Percentiles rank a stretch among this genome's conserved stretches.
Conservation (phyloP, 2,888 invertebrate genomes). For the Dinocampus coccinellae region DNA sequence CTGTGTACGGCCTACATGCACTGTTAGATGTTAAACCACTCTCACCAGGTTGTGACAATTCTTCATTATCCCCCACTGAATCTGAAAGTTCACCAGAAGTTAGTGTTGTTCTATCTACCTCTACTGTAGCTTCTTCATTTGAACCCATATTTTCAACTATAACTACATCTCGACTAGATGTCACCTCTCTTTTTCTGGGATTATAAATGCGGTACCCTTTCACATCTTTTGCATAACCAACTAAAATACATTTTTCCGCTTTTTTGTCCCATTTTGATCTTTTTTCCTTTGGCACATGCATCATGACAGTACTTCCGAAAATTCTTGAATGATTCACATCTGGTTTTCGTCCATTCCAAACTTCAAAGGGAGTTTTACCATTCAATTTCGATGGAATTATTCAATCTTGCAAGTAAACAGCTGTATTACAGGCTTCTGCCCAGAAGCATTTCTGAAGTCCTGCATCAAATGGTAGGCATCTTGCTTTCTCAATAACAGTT, state of each 20-base stretch:
- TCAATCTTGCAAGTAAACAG: constrained; percentile 52
- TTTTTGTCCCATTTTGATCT: neutral
- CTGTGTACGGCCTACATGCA: too few relatives aligned
- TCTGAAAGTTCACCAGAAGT: too few relatives aligned
- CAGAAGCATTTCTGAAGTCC: constrained; percentile 59
- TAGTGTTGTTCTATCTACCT: too few relatives aligned
- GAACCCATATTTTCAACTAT: too few relatives aligned
- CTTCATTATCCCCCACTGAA: too few relatives aligned
- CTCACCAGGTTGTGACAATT: too few relatives aligned
- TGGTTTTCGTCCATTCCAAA: constrained; percentile 31
- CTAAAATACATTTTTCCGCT: constrained; percentile 4
- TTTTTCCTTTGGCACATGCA: constrained; percentile 21
- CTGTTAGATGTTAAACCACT: too few relatives aligned
- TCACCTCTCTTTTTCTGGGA: neutral
- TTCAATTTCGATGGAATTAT: too few relatives aligned
- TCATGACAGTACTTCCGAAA: constrained; percentile 35
- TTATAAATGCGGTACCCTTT: neutral
- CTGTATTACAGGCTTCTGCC: constrained; percentile 53
- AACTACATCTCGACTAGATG: neutral
- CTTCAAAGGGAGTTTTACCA: constrained; percentile 38
- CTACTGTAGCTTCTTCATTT: too few relatives aligned
- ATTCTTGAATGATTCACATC: constrained; percentile 34
- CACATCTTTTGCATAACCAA: constrained; percentile 1
- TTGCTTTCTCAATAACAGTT: constrained; percentile 60
- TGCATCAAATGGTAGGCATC: constrained; percentile 56